Conservation (phyloP, 2,888 invertebrate genomes). For the Cheiracanthium punctorium region DNA sequence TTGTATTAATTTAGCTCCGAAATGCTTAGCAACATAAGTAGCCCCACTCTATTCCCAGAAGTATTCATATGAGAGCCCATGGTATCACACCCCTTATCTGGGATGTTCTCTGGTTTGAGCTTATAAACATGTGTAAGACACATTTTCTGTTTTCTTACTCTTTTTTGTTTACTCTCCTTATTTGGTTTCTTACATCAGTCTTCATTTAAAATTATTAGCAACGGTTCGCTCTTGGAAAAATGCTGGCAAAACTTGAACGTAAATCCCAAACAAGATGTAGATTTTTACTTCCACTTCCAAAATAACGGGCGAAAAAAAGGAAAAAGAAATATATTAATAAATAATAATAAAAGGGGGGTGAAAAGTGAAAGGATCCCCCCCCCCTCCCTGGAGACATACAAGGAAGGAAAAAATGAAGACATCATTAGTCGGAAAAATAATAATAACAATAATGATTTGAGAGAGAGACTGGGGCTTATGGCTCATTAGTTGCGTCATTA, state of each 20-base stretch:
- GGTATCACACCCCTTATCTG: no score
- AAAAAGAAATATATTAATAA: background rate
- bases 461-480: constrained; percentile 55
- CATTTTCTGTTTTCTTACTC: no score
- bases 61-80: no score
- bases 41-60: no score
- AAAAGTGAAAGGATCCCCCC: background rate
- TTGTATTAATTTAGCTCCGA: no score
- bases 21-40: no score
- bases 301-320: background rate
- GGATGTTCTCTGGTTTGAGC: no score
- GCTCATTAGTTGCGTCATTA: constrained; percentile 68
- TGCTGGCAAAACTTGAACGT: background rate
- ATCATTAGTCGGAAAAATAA: constrained; percentile 66
- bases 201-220: background rate
- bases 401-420: constrained; percentile 41
- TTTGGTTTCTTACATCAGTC: no score
- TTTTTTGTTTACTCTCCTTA: no score
- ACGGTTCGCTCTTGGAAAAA: constrained; percentile 21
- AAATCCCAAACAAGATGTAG: background rate
- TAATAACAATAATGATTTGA: constrained; percentile 54
- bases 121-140: no score
- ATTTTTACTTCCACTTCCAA: background rate
- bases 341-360: constrained; percentile 8
- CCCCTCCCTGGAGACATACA: constrained; percentile 36